Evolutionary conservation across 2,113 vertebrate species (phyloP).

Genomic region (Dasyurus viverrinus): DNA sequence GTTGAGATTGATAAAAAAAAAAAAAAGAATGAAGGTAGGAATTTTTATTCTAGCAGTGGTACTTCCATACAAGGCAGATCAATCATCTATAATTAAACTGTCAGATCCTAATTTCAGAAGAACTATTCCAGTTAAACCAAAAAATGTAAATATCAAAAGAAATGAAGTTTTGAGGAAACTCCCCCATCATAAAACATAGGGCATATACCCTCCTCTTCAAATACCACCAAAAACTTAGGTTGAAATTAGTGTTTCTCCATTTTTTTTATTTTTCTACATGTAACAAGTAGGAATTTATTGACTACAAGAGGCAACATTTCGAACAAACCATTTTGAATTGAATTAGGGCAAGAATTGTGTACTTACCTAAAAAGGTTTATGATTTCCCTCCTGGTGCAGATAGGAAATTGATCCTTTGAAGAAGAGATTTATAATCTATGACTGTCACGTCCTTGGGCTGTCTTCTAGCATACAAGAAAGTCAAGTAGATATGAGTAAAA

Average conservation of each 20-base stretch:
- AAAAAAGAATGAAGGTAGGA: slow-evolving; percentile 36
- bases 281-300: slow-evolving; percentile 53
- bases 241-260: slow-evolving; percentile 26
- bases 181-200: slow-evolving; percentile 1
- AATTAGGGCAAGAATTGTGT: slow-evolving; percentile 22
- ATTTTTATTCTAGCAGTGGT: slow-evolving; percentile 68
- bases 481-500: not conserved
- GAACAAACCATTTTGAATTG: slow-evolving; percentile 47
- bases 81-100: slow-evolving; percentile 82
- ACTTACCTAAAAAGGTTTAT: slow-evolving; percentile 54
- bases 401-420: slow-evolving; percentile 36
- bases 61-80: slow-evolving; percentile 78
- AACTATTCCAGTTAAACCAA: slow-evolving; percentile 65
- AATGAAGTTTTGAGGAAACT: slow-evolving; percentile 54
- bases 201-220: slow-evolving; percentile 41
- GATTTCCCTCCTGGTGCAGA: slow-evolving; percentile 9
- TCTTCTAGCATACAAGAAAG: slow-evolving; percentile 7
- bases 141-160: slow-evolving; percentile 79
- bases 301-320: slow-evolving; percentile 52
- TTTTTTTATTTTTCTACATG: slow-evolving; percentile 22
- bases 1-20: slow-evolving; percentile 22
- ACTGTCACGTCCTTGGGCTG: not conserved
- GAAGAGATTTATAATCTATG: slow-evolving; percentile 29
- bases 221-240: slow-evolving; percentile 40
- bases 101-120: slow-evolving; percentile 79